phyloP scores from a whole-genome alignment of 2,888 invertebrate species.

The Resseliella maxima region DNA sequence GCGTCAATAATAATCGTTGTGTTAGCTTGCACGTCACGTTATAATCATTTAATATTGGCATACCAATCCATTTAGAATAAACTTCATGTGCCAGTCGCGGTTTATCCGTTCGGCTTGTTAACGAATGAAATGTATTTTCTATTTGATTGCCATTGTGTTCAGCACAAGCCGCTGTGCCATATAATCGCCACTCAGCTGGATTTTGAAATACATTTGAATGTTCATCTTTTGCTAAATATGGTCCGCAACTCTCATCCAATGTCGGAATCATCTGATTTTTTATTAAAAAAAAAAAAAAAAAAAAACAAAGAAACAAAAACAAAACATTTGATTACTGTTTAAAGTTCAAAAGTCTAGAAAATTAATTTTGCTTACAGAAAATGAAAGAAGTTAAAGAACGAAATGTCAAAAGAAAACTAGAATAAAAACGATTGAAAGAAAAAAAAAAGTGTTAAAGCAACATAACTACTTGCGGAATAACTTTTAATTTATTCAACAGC shows the following conservation, averaged over 20 bases:
- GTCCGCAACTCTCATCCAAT: not conserved
- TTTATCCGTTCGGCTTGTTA: slow-evolving; percentile 27
- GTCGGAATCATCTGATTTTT: not conserved
- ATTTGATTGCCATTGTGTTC: not conserved
- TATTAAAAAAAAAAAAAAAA: not conserved
- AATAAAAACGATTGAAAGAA: not conserved
- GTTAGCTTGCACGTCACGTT: not conserved
- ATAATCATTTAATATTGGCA: not conserved
- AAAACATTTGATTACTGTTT: not conserved
- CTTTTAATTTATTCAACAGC: slow-evolving; percentile 41
- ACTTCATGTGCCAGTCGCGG: slow-evolving; percentile 35
- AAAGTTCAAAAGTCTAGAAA: not conserved
- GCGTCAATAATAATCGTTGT: not conserved
- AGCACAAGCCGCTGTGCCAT: not conserved
- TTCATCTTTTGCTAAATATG: not conserved
- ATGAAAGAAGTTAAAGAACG: not conserved
- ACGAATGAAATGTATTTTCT: not conserved
- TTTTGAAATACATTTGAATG: not conserved
- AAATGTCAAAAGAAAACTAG: not conserved
- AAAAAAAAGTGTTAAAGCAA: not conserved
- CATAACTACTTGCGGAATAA: not conserved
- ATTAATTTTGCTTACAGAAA: not conserved
- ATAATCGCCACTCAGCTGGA: not conserved
- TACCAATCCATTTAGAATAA: not conserved
- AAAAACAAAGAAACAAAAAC: not conserved